Evolutionary conservation across 1,140 invertebrate species (phyloP).

Genomic region (Cephus cinctus): DNA sequence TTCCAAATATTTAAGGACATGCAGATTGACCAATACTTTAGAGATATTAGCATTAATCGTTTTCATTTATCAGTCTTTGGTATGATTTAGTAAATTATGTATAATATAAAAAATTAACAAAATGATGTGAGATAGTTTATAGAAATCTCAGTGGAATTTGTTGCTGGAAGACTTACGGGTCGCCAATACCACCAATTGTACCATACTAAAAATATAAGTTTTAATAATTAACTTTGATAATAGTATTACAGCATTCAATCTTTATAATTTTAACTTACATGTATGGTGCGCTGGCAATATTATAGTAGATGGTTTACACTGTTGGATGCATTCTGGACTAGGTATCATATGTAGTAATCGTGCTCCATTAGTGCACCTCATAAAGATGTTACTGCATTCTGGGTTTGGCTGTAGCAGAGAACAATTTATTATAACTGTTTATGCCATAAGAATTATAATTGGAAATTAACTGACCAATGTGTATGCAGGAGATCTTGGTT

Average conservation of each 20-base stretch:
- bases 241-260: too few species aligned
- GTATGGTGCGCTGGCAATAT: constrained; percentile 66
- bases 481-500: constrained; percentile 60
- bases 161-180: constrained; percentile 63
- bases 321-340: constrained; percentile 64
- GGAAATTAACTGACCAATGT: constrained; percentile 52
- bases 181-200: constrained; percentile 86
- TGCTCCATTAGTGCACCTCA: constrained; percentile 66
- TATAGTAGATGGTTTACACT: constrained; percentile 65
- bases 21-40: too few species aligned
- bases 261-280: too few species aligned
- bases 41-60: too few species aligned
- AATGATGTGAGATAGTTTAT: constrained; percentile 72
- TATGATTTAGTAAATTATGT: constrained; percentile 6
- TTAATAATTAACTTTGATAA: constrained; percentile 18
- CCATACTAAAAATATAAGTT: constrained; percentile 64
- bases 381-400: constrained; percentile 74
- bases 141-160: constrained; percentile 60
- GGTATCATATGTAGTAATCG: constrained; percentile 66
- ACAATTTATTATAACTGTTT: constrained; percentile 1
- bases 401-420: constrained; percentile 61
- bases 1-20: too few species aligned
- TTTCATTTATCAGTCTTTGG: too few species aligned
- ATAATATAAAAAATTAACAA: constrained; percentile 54
- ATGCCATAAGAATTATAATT: constrained; percentile 15